Evolutionary conservation across 2,888 invertebrate genomes (phyloP), one percentile per base, ranked within the genome.

Genomic region (Fragum sueziense): DNA sequence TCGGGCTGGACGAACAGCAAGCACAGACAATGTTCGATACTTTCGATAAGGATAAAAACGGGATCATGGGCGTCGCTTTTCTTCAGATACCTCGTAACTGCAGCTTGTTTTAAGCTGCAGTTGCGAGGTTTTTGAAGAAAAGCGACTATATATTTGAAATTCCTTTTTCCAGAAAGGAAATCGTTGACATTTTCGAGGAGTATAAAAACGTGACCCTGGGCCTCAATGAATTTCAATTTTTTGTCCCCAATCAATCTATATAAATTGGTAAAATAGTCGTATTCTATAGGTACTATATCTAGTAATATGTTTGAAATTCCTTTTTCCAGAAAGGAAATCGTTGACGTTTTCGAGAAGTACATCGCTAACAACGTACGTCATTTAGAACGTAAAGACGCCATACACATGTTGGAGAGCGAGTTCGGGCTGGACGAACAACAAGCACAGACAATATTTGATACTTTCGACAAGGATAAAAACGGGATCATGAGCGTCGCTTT

Each of bases 381-480:
- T 52, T 86, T 92, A 61, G 88, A 89, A 59, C 88, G 87, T 69
- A 87, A 86, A 7, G 91, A 90, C 34, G 92, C 92, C 22, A 70
- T 92, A 0, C 74, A 86, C 6, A 90, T 92, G 91, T 77, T 92
- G 68, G 68, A 78, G 77, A 86, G 76, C 0, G 92, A 92, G 85
- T 92, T 91, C 73, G 87, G 86, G 0, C 82, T 92, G 79, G 89
- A 88, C 3, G 82, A 88, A 17, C 87, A 85, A 6, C 91, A 92
- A 74, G 92, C 91, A 0, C 80, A 80, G 11, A 85, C 86, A 6
- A 91, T 92, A 90, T 92, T 92, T 76, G 91, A 92, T 31, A 89
- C 91, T 0, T 92, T 92, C 75, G 92, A 92, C 85, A 91, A 91
- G 76, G 92, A 92, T 82, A 86, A 89, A 71, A 92, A 92, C 74